A percentile compares a stretch with the other conserved stretches of the same genome.
phyloP scores from a whole-genome alignment of 1,140 invertebrate genomes.

The Coboldia fuscipes region DNA sequence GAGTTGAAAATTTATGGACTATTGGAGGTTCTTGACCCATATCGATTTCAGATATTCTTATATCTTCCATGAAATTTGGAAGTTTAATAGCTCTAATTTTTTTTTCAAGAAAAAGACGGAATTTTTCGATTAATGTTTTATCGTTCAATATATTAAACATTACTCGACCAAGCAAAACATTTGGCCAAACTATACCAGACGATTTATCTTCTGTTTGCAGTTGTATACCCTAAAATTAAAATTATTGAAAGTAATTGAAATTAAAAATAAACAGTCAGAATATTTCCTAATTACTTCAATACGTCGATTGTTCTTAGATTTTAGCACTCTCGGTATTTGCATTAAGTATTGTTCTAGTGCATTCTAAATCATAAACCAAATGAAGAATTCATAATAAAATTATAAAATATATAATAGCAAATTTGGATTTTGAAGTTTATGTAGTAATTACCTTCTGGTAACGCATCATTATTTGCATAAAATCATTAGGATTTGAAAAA shows the following conservation, averaged over 20 bases:
- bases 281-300: neutral
- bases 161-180: constrained; percentile 50
- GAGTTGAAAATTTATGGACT: constrained; percentile 49
- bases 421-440: neutral
- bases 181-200: constrained; percentile 38
- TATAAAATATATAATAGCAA: neutral
- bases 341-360: no score
- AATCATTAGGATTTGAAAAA: constrained; percentile 12
- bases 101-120: constrained; percentile 58
- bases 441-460: constrained; percentile 9
- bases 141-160: constrained; percentile 56
- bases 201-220: constrained; percentile 15
- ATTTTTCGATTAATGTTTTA: constrained; percentile 31
- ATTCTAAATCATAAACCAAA: no score
- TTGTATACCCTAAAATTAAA: constrained; percentile 10
- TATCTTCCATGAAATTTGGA: constrained; percentile 72
- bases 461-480: constrained; percentile 16
- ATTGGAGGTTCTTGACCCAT: constrained; percentile 55
- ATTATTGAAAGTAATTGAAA: neutral
- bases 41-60: constrained; percentile 52
- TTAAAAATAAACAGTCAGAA: neutral
- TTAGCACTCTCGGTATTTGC: no score
- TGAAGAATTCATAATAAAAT: no score
- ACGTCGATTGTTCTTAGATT: neutral
- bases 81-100: constrained; percentile 73